Conservation (phyloP, 2,888 invertebrate species). For the Platyscelio sp. region DNA sequence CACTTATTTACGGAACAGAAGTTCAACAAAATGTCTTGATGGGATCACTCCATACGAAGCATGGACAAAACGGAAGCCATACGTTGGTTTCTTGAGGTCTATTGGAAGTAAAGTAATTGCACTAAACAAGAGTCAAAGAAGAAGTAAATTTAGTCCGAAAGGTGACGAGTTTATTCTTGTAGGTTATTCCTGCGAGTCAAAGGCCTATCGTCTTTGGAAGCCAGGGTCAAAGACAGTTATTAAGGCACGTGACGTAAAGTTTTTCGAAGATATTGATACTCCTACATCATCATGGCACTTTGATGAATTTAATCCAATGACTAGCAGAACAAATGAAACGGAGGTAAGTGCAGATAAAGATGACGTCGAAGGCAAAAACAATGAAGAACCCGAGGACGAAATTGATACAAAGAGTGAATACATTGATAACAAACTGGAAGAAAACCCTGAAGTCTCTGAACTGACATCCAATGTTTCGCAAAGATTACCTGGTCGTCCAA, state of each 20-base stretch:
- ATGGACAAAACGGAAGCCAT: constrained; percentile 48
- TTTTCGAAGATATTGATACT: constrained; percentile 41
- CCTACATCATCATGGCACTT: too few species aligned
- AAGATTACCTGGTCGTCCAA: constrained; percentile 50
- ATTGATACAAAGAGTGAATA: neutral
- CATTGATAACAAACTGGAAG: neutral
- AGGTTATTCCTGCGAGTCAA: constrained; percentile 68
- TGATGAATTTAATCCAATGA: too few species aligned
- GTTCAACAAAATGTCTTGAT: constrained; percentile 59
- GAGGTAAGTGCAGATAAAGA: too few species aligned
- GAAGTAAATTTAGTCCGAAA: constrained; percentile 70
- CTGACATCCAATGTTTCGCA: neutral
- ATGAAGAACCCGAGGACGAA: neutral
- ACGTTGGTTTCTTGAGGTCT: constrained; percentile 54
- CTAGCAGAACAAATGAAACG: too few species aligned
- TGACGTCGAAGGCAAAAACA: too few species aligned
- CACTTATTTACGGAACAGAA: constrained; percentile 75
- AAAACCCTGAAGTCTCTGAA: neutral
- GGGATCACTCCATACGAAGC: constrained; percentile 70
- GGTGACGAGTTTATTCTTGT: constrained; percentile 64
- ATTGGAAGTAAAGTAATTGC: constrained; percentile 67
- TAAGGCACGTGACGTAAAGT: constrained; percentile 67
- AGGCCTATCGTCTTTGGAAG: constrained; percentile 74
- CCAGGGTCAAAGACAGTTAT: constrained; percentile 62
- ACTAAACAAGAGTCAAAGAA: constrained; percentile 60